Evolutionary conservation across 2,888 invertebrate species (phyloP), one percentile per base, ranked within the genome.

Genomic region (Mythimna impura): DNA sequence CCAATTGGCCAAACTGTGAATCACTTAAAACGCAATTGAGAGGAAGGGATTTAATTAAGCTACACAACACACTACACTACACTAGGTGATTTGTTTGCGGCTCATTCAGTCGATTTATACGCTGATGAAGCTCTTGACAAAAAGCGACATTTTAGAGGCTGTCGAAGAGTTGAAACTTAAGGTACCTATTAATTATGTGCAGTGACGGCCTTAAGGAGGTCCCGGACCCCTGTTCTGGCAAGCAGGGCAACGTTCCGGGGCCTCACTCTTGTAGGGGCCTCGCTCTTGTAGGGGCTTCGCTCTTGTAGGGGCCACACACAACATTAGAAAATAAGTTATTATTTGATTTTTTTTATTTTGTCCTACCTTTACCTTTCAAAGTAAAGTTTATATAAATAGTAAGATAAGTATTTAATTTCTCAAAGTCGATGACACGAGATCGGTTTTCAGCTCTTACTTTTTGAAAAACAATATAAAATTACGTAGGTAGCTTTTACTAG

Each of bases 21-120:
- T 12, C 62, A 57, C 2, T 78, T 78, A 62, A 78, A 78, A 63
- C 57, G 62, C 36, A 78, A 78, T 78, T 66, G 79, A 66, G 68
- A 25, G 74, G 22, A 78, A 60, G 47, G 62, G 66, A 77, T 71
- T 71, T 50, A 71, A 76, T 67, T 55, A 54, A 76, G 54, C 63
- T 30, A 52, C 50, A 52, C 8, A 52, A 52, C 50, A 52, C n/a
- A 52, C 50, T 52, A 52, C 50, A n/a, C n/a, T 52, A 52, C 50
- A 40, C 30, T 43, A 30, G 17, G 17, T 47, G 34, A 75, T 52
- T 47, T 34, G 47, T 60, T 54, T n/a, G 43, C 9, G 12, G 34
- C 52, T 60, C 52, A 47, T 66, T 74, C 22, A 25, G 25, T 4
- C 22, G 6, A 73, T 47, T 20, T 50, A 40, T 40, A 50, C 34